Base-by-base conservation (phyloP, 2,888 invertebrate genomes). In the Charanyca ferruginea region DNA sequence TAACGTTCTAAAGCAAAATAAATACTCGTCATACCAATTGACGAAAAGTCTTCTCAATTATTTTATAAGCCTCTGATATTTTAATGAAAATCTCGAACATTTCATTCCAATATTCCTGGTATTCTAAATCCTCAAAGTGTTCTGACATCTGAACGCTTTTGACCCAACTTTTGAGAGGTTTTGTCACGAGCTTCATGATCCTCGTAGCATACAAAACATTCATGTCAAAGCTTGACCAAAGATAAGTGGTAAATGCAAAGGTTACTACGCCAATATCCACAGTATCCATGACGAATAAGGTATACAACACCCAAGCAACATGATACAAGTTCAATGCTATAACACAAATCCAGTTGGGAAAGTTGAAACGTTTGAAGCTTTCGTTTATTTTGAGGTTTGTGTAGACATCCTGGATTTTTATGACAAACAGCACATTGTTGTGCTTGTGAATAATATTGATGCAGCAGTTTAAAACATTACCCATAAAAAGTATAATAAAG, bases 341-440 rank as follows among this genome's bases (percentile, higher is more conserved):
- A n/a, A 42, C 20, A 13, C 6, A 18, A 35, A 23, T 11, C 57
- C 51, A 52, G 32, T 57, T 52, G 3, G 7, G 1, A 9, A 9
- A 11, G 2, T 32, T 47, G 8, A 66, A 52, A 23, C 6, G 9
- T 20, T 52, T 51, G 1, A 53, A 20, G 42, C 28, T 6, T 16
- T 23, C 32, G 2, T 41, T 42, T 1, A 58, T 47, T 18, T 66
- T 47, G 18, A 67, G 66, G n/a, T 35, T 41, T 52, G 16, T 47
- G 23, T 20, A 51, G 5, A 66, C 8, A 20, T n/a, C 8, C 38
- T 67, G 67, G n/a, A 66, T 66, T 52, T 52, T 67, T 8, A 52
- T 2, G 5, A 66, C 20, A n/a, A 58, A 16, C 0, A 58, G 2
- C 0, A 67, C 51, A 6, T 66, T 67, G 32, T 35, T 47, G 5